Evolutionary conservation across 64 coral and sea anemone genomes (phyloP).

Genomic region (Orbicella faveolata): DNA sequence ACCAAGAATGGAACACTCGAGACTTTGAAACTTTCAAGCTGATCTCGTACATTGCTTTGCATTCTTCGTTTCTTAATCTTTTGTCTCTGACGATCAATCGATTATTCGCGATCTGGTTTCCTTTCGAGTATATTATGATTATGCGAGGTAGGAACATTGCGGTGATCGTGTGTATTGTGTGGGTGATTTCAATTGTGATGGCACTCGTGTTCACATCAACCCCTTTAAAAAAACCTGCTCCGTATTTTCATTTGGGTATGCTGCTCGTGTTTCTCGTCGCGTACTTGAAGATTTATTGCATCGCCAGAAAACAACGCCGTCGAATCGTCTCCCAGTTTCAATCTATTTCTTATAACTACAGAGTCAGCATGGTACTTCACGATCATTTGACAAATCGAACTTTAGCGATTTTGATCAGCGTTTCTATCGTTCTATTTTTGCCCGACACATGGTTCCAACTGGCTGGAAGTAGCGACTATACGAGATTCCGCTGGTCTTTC

Average conservation of each 20-base stretch:
- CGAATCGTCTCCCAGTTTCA: constrained; percentile 2
- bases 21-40: constrained; percentile 64
- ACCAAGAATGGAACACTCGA: constrained; percentile 32
- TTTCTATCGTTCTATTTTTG: constrained; percentile 7
- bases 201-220: not conserved
- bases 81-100: constrained; percentile 29
- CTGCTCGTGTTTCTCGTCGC: constrained; percentile 8
- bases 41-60: constrained; percentile 59
- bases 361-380: not conserved
- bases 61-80: constrained; percentile 34
- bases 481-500: constrained; percentile 34
- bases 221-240: constrained; percentile 11
- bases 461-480: constrained; percentile 20
- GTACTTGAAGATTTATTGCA: constrained; percentile 34
- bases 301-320: constrained; percentile 22
- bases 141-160: constrained; percentile 25
- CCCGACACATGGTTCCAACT: constrained; percentile 30
- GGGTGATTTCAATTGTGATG: constrained; percentile 8
- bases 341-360: constrained; percentile 29
- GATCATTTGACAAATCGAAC: constrained; percentile 19
- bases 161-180: not conserved
- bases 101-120: constrained; percentile 28
- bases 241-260: constrained; percentile 27
- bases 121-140: not conserved
- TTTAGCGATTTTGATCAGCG: constrained; percentile 16